Percentiles rank a stretch among this genome's conserved stretches.
These are phyloP conservation scores for Sarcophaga caerulescens DNA, from an alignment of 2,888 invertebrate genomes.

Conservation along the genomic window DNA sequence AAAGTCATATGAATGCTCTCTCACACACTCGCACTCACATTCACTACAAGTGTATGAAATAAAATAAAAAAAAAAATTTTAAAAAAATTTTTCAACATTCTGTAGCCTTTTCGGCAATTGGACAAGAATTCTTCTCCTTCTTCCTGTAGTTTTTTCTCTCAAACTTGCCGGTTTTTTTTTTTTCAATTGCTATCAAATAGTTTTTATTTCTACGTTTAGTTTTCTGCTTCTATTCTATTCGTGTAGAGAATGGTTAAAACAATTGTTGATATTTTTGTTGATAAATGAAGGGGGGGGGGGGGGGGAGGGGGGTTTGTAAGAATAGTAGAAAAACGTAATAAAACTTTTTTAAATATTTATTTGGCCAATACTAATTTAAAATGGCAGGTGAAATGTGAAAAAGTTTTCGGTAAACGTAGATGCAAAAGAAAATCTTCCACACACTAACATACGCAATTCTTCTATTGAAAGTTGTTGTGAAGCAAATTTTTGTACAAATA, in stretches of 20 bases:
- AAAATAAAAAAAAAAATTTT: neutral
- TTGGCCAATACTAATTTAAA: constrained; percentile 52
- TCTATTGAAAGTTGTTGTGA: too few relatives aligned
- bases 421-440: too few relatives aligned
- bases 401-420: too few relatives aligned
- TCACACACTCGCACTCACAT: too few relatives aligned
- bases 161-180: constrained; percentile 21
- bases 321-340: too few relatives aligned
- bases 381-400: constrained; percentile 59
- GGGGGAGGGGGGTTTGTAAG: too few relatives aligned
- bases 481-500: too few relatives aligned
- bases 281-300: neutral
- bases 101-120: neutral
- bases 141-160: constrained; percentile 10
- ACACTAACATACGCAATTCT: too few relatives aligned
- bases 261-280: constrained; percentile 63
- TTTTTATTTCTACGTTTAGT: constrained; percentile 42
- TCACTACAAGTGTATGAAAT: neutral
- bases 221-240: constrained; percentile 16
- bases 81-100: neutral
- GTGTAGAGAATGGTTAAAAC: constrained; percentile 1
- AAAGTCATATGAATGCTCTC: constrained; percentile 47
- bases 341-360: constrained; percentile 27
- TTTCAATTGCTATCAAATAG: constrained; percentile 68
- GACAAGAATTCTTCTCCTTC: neutral